phyloP scores from a whole-genome alignment of 2,888 invertebrate genomes.

The Lamellibrachia columna region DNA sequence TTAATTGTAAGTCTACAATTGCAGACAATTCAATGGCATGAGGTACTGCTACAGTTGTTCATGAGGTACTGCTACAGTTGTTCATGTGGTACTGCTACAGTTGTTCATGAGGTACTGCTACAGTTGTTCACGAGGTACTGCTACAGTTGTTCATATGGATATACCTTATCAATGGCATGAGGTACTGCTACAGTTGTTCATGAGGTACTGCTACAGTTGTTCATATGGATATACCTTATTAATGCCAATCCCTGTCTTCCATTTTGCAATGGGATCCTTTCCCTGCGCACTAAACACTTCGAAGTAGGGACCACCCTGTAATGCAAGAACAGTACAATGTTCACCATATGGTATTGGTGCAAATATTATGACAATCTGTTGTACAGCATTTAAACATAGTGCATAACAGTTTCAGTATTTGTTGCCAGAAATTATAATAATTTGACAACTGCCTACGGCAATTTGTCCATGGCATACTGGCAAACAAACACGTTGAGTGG shows the following conservation, averaged over 20 bases:
- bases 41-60: not conserved
- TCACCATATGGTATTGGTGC: not conserved
- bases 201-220: not conserved
- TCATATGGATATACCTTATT: constrained; percentile 49
- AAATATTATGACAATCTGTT: not conserved
- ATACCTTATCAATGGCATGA: not conserved
- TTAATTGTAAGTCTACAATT: not conserved
- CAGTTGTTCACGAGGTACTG: too few species aligned
- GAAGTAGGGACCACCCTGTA: constrained; percentile 62
- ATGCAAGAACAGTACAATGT: constrained; percentile 25
- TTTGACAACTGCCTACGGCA: too few species aligned
- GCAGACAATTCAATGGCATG: not conserved
- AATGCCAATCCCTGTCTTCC: constrained; percentile 57
- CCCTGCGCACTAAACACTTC: constrained; percentile 63
- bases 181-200: not conserved
- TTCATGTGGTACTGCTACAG: too few species aligned
- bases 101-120: too few species aligned
- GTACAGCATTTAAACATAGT: not conserved
- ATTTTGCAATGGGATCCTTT: constrained; percentile 55
- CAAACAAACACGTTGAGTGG: too few species aligned
- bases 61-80: too few species aligned
- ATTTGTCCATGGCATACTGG: too few species aligned
- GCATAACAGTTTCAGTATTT: too few species aligned
- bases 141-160: too few species aligned
- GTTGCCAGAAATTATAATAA: too few species aligned